Evolutionary conservation across 2,888 invertebrate genomes (phyloP), one percentile per base, ranked within the genome.

Genomic region (Apocheima hispidaria): DNA sequence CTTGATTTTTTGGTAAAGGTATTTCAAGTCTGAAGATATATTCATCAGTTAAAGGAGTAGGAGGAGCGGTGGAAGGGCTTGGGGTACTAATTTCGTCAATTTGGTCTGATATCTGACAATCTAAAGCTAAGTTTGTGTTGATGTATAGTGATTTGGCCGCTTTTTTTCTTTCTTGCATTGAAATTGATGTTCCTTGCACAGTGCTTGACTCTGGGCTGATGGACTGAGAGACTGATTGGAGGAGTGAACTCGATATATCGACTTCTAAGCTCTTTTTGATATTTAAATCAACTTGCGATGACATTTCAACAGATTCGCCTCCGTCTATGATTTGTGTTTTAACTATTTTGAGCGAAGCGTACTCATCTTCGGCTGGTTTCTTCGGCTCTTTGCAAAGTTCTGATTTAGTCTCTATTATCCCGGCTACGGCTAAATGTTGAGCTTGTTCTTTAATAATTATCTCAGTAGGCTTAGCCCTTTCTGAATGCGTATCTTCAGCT

Each of bases 21-120:
- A 84, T 79, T 46, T 78, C 68, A 1, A 92, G 77, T 65, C 86
- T 83, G 53, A 92, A 92, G 0, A 92, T 69, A 54, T 92, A 92
- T 77, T 91, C 91, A 41, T 92, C 92, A 1, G 85, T 87, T 38
- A 92, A 52, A 12, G 92, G 92, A 1, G 91, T 90, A 0, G 88
- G 86, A 2, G 90, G 90, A 0, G 79, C 69, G 0, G 80, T 81
- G 1, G 84, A 72, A 0, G 90, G 88, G 0, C 84, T 86, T 0
- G 84, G 83, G 4, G 83, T 85, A 2, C 78, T 71, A n/a, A 73
- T 74, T 20, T 74, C 73, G 4, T 75, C 72, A 35, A 69, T 77
- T 20, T 67, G 59, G 0, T 51, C 44, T 9, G 77, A 76, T 7
- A 43, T 26, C 55, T 77, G 73, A 5, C 51, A 5, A 6, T 30